Evolutionary conservation across 2,888 invertebrate species (phyloP), one percentile per base, ranked within the genome.

Genomic region (Campaea margaritaria): DNA sequence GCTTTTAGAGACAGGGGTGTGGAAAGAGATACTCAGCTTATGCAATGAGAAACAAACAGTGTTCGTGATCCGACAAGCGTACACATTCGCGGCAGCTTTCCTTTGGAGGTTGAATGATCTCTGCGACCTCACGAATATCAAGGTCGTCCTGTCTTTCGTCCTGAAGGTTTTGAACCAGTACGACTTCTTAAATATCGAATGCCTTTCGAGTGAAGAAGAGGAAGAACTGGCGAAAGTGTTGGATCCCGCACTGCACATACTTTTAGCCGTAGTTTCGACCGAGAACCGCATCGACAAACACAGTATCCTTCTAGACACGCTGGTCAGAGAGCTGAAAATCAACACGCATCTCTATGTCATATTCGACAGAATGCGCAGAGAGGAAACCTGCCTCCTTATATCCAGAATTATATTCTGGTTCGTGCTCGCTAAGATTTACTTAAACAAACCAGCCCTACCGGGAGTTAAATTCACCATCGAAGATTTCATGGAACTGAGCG

Each of bases 51-150:
- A 94, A 79, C 94, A 95, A 62, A 96, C 96, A 0, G 88, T 96
- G 41, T 96, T 96, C 75, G 94, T 96, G 10, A 93, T 94, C 0
- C 92, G 95, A 39, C 95, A 95, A 76, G 94, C 95, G 8, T 94
- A 95, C 54, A 93, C 93, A 58, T 94, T 96, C 70, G 85, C 96
- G 14, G 93, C 93, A 14, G 89, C 90, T 59, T 91, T 96, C 54
- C 73, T 95, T 0, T 93, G 93, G 84, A 93, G 92, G 77, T 81
- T 93, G 0, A 88, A 92, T 15, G 91, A 93, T 49, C 83, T 93
- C 2, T 79, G 73, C 38, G 93, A 94, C 68, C 79, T 81, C 44
- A 75, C 81, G 12, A 89, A 94, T 38, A 93, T 94, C 14, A 86
- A 92, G 58, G 85, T 93, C 62, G 92, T 96, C 8, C 76, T 96